Conservation (phyloP, 2,888 invertebrate species). For the Monoplex corrugatus region DNA sequence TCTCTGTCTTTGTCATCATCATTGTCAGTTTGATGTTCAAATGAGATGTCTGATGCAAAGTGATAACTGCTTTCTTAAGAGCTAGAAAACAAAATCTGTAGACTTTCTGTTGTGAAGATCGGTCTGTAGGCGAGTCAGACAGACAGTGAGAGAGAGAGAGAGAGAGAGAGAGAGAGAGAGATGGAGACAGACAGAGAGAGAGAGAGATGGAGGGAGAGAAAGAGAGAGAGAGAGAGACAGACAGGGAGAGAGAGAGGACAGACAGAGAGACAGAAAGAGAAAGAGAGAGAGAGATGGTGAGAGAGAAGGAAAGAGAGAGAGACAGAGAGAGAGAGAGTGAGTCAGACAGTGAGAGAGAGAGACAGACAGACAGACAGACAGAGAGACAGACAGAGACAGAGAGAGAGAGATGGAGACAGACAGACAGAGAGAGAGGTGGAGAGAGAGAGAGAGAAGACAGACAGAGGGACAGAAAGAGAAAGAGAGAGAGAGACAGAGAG, state of each 20-base stretch:
- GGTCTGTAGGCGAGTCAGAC: too few species aligned
- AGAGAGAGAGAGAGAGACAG: neutral
- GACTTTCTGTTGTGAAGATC: too few species aligned
- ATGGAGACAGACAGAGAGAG: neutral
- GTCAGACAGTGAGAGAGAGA: neutral
- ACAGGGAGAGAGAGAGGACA: neutral
- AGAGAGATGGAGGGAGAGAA: neutral
- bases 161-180: neutral
- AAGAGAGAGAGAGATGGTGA: neutral
- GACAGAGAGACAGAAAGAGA: neutral
- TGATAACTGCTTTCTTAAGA: neutral
- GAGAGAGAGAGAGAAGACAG: neutral
- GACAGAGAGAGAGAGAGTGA: conserved; percentile 7
- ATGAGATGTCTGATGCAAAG: too few species aligned
- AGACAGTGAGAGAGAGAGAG: too few species aligned
- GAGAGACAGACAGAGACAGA: neutral
- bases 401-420: neutral
- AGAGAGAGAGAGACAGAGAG: neutral
- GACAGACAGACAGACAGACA: conserved; percentile 11
- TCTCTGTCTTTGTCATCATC: too few species aligned
- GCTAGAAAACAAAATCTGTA: neutral
- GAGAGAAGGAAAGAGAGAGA: conserved; percentile 3
- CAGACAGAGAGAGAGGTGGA: neutral
- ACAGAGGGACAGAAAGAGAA: neutral
- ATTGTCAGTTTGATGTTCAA: too few species aligned